Evolutionary conservation across 2,797 vertebrate species (phyloP).

Genomic region (Amphiprion clarkii): DNA sequence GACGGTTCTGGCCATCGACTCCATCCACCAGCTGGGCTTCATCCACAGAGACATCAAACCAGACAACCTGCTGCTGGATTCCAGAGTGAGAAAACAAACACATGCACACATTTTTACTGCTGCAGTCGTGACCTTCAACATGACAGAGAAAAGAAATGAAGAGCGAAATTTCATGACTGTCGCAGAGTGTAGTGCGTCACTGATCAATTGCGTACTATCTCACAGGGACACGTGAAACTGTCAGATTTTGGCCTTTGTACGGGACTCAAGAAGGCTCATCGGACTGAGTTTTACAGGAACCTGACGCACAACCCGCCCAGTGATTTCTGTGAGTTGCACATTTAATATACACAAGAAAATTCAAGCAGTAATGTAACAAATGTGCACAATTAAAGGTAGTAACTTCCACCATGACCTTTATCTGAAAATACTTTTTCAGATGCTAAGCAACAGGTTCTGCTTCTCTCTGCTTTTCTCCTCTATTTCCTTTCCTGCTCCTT

Average conservation of each 20-base stretch:
- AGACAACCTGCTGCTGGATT: slow-evolving; percentile 96
- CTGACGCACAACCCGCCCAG: slow-evolving; percentile 97
- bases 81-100: slow-evolving; percentile 83
- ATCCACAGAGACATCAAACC: slow-evolving; percentile 99
- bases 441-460: background rate
- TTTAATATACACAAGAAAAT: background rate
- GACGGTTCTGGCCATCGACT: slow-evolving; percentile 97
- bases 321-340: slow-evolving; percentile 93
- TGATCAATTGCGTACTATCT: slow-evolving; percentile 8
- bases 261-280: slow-evolving; percentile 97
- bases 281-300: slow-evolving; percentile 98
- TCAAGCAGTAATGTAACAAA: background rate
- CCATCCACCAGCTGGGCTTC: slow-evolving; percentile 98
- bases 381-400: background rate
- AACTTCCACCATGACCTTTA: background rate
- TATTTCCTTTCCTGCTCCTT: background rate
- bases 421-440: background rate
- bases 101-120: background rate
- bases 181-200: background rate
- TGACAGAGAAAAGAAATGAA: background rate
- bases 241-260: slow-evolving; percentile 99
- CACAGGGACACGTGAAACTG: slow-evolving; percentile 96
- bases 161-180: background rate
- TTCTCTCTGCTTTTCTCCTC: background rate
- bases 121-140: background rate